Percentiles rank a stretch among this genome's conserved stretches.
Conservation (phyloP, 2,888 invertebrate species). For the Drosophila trichaetosa region DNA sequence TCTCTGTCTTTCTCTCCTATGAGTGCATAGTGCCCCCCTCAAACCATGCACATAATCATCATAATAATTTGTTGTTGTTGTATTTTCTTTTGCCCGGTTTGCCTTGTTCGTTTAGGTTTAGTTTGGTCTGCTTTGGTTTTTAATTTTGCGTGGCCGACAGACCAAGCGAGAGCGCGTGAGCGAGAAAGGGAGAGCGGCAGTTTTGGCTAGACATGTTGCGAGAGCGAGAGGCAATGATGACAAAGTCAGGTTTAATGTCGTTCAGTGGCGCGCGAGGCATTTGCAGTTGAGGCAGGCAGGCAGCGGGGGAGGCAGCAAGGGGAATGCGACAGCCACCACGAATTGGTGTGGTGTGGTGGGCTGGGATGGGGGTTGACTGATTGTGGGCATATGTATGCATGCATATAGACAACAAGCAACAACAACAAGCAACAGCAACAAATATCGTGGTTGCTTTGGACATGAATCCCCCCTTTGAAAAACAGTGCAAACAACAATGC, state of each 20-base stretch:
- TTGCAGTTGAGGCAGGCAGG: constrained; percentile 76
- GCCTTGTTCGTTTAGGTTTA: constrained; percentile 63
- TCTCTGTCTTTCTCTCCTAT: constrained; percentile 11
- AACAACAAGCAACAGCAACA: constrained; percentile 3
- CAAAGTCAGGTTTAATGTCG: constrained; percentile 82
- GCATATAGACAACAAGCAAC: constrained; percentile 17
- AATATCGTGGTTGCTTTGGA: constrained; percentile 20
- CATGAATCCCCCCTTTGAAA: constrained; percentile 3
- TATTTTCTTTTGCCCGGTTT: constrained; percentile 59
- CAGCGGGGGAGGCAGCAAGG: neutral
- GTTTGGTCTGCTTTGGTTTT: constrained; percentile 41
- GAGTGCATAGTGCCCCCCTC: constrained; percentile 40
- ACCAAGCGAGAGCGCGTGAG: constrained; percentile 1
- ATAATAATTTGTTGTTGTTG: constrained; percentile 56
- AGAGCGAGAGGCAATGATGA: constrained; percentile 30
- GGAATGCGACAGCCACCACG: neutral
- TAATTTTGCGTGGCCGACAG: constrained; percentile 17
- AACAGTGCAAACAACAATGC: constrained; percentile 20
- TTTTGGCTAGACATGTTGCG: neutral
- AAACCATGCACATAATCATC: constrained; percentile 59
- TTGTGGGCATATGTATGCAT: constrained; percentile 28
- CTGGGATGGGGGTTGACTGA: constrained; percentile 5
- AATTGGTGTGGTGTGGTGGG: neutral
- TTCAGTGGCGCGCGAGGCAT: constrained; percentile 73
- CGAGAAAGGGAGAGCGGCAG: neutral